Base-by-base conservation (phyloP, 2,113 vertebrate genomes). In the Callithrix jacchus region DNA sequence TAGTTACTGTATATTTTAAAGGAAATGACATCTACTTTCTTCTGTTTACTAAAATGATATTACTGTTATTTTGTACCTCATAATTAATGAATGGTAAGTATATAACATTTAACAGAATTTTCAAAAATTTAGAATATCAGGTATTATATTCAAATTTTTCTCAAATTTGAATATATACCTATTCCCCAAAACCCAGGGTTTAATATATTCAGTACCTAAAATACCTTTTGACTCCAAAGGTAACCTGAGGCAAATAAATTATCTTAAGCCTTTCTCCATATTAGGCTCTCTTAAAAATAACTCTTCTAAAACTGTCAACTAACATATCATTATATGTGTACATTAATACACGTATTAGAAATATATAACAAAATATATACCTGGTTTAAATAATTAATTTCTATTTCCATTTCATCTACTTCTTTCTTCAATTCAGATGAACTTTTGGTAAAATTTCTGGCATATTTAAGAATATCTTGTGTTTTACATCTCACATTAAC, bases 311-410 rank as follows among this genome's bases (percentile, higher is more conserved):
- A 71, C 32, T 35, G 1, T 42, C 82, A 54, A 25, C 40, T 80
- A 77, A 84, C 21, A 64, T 3, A 77, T 2, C 54, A 94, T 77
- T 93, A 84, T 5, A 91, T 4, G 32, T 93, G 74, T 25, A 95
- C 1, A 95, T 85, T 91, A 97, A 91, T 40, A 91, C 1, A 90
- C 87, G 95, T 87, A 97, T 58, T 79, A 86, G 93, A 96, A 94
- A 92, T 16, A 76, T 61, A 71, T 80, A 92, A 87, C 13, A 96
- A 87, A 58, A 71, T 61, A 82, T 13, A 97, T 98, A 99, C 99
- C 98, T 98, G 97, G 83, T 98, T 98, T 14, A 98, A 97, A 96
- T 83, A 97, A 90, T 97, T 97, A 42, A 98, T 97, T 97, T 98
- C 98, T 87, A 77, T 93, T 98, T 98, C 97, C 68, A 98, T 76